phyloP scores from a whole-genome alignment of 2,113 vertebrate genomes.

The Egretta garzetta region DNA sequence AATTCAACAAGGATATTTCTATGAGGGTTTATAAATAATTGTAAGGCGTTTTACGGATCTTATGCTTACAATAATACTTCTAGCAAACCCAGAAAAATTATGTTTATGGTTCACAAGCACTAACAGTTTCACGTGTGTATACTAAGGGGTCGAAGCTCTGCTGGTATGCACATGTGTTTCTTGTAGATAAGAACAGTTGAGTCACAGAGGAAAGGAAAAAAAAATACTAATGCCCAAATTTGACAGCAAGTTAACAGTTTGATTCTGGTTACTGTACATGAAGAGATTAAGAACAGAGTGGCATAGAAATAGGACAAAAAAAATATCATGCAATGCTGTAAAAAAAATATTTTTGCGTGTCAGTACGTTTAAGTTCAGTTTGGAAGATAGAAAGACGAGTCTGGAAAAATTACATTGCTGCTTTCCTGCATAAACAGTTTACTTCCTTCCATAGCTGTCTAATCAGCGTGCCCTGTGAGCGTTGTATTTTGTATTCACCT shows the following conservation, averaged over 20 bases:
- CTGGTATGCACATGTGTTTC: constrained; percentile 1
- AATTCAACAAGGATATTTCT: not conserved
- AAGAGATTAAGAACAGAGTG: not conserved
- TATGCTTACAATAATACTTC: not conserved
- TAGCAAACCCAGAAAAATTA: not conserved
- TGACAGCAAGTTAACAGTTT: not conserved
- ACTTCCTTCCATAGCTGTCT: not conserved
- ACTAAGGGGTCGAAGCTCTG: not conserved
- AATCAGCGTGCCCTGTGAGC: not conserved
- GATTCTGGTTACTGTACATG: not conserved
- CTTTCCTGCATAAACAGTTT: not conserved
- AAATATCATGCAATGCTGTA: not conserved
- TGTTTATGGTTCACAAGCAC: not conserved
- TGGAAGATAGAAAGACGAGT: not conserved
- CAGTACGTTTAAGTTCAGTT: not conserved
- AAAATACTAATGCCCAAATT: not conserved
- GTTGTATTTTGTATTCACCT: not conserved
- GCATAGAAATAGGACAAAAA: not conserved
- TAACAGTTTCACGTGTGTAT: not conserved
- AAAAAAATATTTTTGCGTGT: not conserved
- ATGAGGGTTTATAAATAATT: not conserved
- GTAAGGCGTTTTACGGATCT: not conserved
- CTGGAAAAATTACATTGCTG: not conserved
- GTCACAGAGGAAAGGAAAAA: not conserved
- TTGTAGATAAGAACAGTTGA: constrained; percentile 43